These are phyloP conservation scores for Eilema griseolum DNA, from an alignment of 2,888 invertebrate species.

Conservation along the genomic window DNA sequence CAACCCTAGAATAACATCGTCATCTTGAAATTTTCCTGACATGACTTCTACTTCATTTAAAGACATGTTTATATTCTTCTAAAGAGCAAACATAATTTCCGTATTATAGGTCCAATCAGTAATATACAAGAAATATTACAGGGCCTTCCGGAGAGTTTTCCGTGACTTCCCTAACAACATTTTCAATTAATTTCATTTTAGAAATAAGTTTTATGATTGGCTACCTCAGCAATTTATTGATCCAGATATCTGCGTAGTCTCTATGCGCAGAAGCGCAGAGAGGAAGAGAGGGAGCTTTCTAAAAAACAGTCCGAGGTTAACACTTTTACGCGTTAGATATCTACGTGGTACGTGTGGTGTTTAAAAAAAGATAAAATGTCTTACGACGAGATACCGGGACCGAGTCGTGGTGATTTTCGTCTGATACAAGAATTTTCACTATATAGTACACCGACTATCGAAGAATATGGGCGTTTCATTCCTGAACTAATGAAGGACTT, in stretches of 20 bases:
- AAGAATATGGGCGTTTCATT: not conserved
- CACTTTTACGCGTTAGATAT: not conserved
- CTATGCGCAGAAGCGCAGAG: not conserved
- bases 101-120: no score
- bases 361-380: not conserved
- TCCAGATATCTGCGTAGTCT: not conserved
- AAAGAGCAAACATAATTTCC: no score
- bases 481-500: conserved; percentile 2
- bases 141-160: no score
- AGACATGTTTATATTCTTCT: no score
- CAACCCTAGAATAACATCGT: no score
- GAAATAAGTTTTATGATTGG: no score
- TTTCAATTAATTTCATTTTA: no score
- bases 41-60: no score
- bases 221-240: not conserved
- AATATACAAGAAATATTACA: no score
- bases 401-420: not conserved
- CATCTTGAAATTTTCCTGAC: no score
- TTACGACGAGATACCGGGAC: not conserved
- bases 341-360: not conserved
- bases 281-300: not conserved
- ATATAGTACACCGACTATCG: not conserved
- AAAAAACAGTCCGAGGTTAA: not conserved
- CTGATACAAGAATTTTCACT: not conserved
- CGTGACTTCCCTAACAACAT: no score